Evolutionary conservation across 2,113 vertebrate genomes (phyloP).

Genomic region (Mastomys coucha): DNA sequence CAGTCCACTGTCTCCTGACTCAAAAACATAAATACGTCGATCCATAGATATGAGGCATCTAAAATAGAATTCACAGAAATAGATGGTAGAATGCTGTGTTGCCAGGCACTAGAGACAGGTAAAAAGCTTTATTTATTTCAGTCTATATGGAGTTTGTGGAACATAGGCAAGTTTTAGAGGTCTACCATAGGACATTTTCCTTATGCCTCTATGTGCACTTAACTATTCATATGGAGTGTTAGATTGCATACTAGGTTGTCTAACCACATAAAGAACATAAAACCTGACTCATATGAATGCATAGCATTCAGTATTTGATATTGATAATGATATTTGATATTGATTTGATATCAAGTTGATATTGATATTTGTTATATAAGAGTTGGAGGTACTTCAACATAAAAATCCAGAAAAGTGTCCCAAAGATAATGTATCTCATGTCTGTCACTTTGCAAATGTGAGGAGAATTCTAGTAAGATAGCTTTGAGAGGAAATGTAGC

Average conservation of each 20-base stretch:
- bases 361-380: background rate
- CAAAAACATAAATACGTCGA: background rate
- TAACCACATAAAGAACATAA: background rate
- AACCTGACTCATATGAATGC: background rate
- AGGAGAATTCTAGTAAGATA: background rate
- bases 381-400: background rate
- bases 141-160: background rate
- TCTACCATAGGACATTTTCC: background rate
- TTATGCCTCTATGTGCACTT: background rate
- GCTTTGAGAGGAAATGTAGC: background rate
- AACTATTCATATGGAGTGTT: background rate
- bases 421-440: background rate
- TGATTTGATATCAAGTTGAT: background rate
- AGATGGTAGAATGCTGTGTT: background rate
- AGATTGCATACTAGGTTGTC: background rate
- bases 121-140: background rate
- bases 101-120: background rate
- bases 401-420: background rate
- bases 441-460: conserved; percentile 2
- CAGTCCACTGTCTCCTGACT: background rate
- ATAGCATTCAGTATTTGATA: background rate
- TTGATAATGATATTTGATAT: background rate
- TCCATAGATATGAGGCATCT: background rate
- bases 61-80: background rate
- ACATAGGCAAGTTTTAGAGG: background rate